Evolutionary conservation across 2,888 invertebrate species (phyloP).

Genomic region (Ophion slaviceki): DNA sequence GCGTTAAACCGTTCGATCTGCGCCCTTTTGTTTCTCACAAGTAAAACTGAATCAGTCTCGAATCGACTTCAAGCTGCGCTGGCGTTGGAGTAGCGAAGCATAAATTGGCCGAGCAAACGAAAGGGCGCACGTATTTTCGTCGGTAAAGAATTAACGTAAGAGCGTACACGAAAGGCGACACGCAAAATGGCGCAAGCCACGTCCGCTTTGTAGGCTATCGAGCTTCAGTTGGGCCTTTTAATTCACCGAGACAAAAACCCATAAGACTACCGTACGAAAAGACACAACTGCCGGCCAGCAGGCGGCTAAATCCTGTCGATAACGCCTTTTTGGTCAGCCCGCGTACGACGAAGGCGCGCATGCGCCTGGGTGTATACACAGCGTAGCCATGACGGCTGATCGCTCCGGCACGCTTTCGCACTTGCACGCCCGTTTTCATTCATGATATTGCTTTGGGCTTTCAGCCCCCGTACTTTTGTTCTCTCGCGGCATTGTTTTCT

Average conservation of each 20-base stretch:
- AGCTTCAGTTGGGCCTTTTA: not conserved
- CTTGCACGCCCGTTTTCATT: conserved; percentile 56
- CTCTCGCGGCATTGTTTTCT: conserved; percentile 39
- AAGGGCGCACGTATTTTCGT: not conserved
- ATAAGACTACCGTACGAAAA: not conserved
- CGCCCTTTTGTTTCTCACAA: conserved; percentile 10
- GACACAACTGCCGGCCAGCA: not conserved
- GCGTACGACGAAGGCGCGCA: not conserved
- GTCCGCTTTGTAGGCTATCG: no score
- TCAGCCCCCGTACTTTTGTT: conserved; percentile 21
- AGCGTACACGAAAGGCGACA: not conserved
- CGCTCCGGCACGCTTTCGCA: conserved; percentile 66
- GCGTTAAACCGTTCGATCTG: not conserved
- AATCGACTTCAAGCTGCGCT: no score
- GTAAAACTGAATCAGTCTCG: not conserved
- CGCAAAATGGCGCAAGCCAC: conserved; percentile 26
- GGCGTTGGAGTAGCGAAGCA: no score
- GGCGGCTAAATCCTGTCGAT: not conserved
- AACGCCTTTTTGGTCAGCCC: not conserved
- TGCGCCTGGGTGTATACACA: not conserved
- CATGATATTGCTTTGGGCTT: conserved; percentile 46
- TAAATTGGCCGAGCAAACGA: not conserved
- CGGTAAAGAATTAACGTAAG: not conserved
- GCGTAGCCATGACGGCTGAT: conserved; percentile 68
- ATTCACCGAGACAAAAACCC: not conserved